Conservation (phyloP, 2,797 vertebrate species). For the Oreortyx pictus region DNA sequence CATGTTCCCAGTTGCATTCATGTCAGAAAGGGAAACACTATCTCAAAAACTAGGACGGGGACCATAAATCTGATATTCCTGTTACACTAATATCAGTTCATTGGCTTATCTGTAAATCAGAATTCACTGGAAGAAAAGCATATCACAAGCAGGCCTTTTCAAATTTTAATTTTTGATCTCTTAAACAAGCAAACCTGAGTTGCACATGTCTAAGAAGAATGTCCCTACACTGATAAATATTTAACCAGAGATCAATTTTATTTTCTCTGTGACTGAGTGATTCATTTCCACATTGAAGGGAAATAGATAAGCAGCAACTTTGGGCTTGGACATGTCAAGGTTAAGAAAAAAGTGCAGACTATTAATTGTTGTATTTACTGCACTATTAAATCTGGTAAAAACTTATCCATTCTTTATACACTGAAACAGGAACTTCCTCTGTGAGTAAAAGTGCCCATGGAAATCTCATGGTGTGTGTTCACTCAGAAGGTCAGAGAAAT, state of each 20-base stretch:
- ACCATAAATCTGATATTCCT: not conserved
- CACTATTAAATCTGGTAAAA: not conserved
- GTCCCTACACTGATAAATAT: not conserved
- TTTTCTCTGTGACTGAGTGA: not conserved
- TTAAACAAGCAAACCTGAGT: not conserved
- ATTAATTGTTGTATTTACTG: not conserved
- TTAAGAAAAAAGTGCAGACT: not conserved
- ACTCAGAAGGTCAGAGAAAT: not conserved
- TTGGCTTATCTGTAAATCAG: not conserved
- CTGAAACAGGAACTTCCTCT: not conserved
- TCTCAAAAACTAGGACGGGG: not conserved
- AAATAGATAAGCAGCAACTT: not conserved
- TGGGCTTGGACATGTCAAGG: not conserved
- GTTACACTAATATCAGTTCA: not conserved
- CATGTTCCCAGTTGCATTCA: not conserved
- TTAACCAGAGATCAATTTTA: not conserved
- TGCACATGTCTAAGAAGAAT: not conserved
- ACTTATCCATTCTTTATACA: not conserved
- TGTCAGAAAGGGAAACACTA: not conserved
- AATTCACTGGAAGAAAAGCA: not conserved
- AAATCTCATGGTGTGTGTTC: too few species aligned
- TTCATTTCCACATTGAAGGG: not conserved
- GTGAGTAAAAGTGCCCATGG: too few species aligned
- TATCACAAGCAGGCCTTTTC: not conserved
- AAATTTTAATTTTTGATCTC: not conserved